Base-by-base conservation (phyloP, 2,888 invertebrate genomes). In the Drosophila mulleri region DNA sequence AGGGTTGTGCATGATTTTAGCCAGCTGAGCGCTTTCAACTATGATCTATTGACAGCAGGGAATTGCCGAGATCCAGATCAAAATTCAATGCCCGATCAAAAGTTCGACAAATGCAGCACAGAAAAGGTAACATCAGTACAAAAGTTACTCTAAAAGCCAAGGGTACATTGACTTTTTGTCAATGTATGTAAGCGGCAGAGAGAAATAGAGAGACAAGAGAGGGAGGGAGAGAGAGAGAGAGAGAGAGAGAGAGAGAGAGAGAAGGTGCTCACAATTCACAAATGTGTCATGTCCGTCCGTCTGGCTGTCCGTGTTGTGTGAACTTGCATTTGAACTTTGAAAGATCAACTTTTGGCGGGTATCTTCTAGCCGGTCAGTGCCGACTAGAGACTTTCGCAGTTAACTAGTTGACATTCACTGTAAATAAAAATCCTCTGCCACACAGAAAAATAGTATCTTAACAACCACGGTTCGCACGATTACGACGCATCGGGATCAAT, bases 1-100 rank as follows among this genome's bases (percentile, higher is more conserved):
- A 73, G 70, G 20, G 68, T 81, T 57, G 42, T 74, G 3, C 60
- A 69, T 23, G 69, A 68, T 16, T 75, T 86, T 16, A 57, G 39
- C 35, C 45, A 41, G 0, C 23, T 75, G 18, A 52, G 61, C 11
- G 57, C 60, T 1, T 53, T 69, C 16, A 29, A 72, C 4, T 60
- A 63, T 12, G n/a, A n/a, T 12, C 29, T 23, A 14, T 32, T 47
- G n/a, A 23, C 58, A 5, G 7, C 44, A 29, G 8, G 32, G 18
- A 20, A 26, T 9, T 32, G 23, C 26, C 20, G 26, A 16, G 26
- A 14, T n/a, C n/a, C 48, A 64, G 6, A n/a, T 50, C 50, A 7
- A 14, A 1, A n/a, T 18, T 18, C 48, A 29, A 48, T 42, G 26
- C 12, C 29, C 11, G 54, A 35, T 14, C 52, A 26, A 9, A 32